A percentile compares a stretch with the other conserved stretches of the same genome.
Evolutionary conservation across 2,797 vertebrate species (phyloP).

Genomic region (Galaxias olidus): DNA sequence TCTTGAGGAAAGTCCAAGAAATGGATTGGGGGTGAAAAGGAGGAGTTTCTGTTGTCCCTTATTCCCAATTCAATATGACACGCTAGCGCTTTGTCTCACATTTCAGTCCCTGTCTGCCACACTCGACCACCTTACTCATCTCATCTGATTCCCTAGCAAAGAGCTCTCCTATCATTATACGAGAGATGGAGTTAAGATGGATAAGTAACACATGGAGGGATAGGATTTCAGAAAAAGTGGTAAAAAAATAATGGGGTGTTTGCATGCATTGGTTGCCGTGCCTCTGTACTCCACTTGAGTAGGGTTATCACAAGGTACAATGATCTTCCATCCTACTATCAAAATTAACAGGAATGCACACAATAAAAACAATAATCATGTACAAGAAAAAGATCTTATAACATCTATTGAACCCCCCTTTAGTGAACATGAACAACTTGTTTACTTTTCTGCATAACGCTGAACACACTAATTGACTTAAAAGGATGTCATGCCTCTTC

Average conservation of each 20-base stretch:
- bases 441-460: too few relatives aligned
- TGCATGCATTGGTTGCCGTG: not conserved
- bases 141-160: conserved; percentile 63
- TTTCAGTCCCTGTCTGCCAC: conserved; percentile 71
- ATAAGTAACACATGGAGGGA: conserved; percentile 22
- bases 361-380: too few relatives aligned
- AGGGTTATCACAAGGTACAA: not conserved
- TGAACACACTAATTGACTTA: too few relatives aligned
- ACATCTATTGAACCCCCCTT: too few relatives aligned
- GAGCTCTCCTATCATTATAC: conserved; percentile 55
- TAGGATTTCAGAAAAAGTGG: conserved; percentile 1
- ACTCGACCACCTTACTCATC: conserved; percentile 64
- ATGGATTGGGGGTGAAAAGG: conserved; percentile 36
- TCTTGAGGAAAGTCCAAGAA: conserved; percentile 46
- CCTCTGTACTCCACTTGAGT: too few relatives aligned
- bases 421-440: too few relatives aligned
- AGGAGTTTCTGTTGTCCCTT: conserved; percentile 66
- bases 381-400: too few relatives aligned
- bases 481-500: too few relatives aligned
- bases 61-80: conserved; percentile 84
- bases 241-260: not conserved
- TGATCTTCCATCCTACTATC: too few relatives aligned
- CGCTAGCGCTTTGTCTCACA: conserved; percentile 79
- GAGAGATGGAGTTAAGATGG: conserved; percentile 12
- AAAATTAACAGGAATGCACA: too few relatives aligned